A percentile compares a stretch with the other conserved stretches of the same genome.
Evolutionary conservation across 2,797 vertebrate species (phyloP).

Genomic region (Pseudocheirus occidentalis): DNA sequence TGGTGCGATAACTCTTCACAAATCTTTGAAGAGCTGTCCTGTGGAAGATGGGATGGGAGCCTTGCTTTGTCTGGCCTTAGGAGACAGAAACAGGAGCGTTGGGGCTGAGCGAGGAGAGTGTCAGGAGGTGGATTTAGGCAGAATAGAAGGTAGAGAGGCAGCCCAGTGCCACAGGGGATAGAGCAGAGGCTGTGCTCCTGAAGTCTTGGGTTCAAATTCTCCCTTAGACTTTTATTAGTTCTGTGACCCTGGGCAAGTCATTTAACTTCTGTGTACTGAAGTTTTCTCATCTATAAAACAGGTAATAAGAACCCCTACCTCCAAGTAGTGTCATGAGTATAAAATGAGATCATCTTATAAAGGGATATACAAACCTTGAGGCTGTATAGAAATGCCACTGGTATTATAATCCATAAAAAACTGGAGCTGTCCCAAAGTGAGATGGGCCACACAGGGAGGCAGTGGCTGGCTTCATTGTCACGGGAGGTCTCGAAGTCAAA

Average conservation of each 20-base stretch:
- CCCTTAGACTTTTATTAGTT: not conserved
- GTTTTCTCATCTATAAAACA: not conserved
- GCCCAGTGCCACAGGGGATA: too few relatives aligned
- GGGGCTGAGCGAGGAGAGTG: too few relatives aligned
- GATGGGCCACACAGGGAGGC: not conserved
- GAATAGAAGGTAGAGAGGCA: not conserved
- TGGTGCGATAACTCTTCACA: too few relatives aligned
- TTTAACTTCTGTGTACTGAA: not conserved
- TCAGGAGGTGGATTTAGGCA: not conserved
- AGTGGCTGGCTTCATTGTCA: not conserved
- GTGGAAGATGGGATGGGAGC: not conserved
- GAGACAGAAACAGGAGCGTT: not conserved
- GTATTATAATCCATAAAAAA: not conserved
- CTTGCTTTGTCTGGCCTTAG: not conserved
- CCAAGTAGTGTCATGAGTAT: not conserved
- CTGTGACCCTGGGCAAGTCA: not conserved
- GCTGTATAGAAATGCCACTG: not conserved
- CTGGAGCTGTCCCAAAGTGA: not conserved
- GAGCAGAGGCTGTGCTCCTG: not conserved
- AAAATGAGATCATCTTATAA: not conserved
- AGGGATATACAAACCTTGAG: not conserved
- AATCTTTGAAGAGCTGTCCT: not conserved
- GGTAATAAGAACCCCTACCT: not conserved
- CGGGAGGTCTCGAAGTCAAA: not conserved
- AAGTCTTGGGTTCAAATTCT: not conserved